Base-by-base conservation (phyloP, 2,888 invertebrate genomes). In the Drosophila tripunctata region DNA sequence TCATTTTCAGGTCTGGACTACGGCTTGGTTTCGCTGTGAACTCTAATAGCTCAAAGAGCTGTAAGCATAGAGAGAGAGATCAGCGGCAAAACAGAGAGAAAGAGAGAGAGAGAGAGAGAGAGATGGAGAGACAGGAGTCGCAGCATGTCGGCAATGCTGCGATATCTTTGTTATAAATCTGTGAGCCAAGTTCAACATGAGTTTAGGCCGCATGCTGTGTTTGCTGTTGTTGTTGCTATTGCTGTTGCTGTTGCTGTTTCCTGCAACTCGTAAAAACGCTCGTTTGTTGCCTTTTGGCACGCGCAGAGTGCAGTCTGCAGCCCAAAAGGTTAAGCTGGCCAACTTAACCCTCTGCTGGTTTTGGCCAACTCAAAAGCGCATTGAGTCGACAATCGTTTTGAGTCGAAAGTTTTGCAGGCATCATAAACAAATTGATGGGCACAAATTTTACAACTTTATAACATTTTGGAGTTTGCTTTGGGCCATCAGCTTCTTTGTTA, bases 141-240 rank as follows among this genome's bases (percentile, higher is more conserved):
- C 86, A 82, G 85, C 87, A 78, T 84, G 87, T 84, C 77, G 87
- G 80, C 84, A 67, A 75, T 61, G 68, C 77, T 52, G 80, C 83
- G 77, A 88, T 89, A 89, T 90, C 90, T 89, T 83, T 86, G 90
- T 89, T 90, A 89, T 89, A 89, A 89, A 89, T 89, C 89, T 90
- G 88, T 80, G 78, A 79, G 72, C 74, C 68, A 67, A 72, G 86
- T 76, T 82, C 87, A 75, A 87, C 88, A 80, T 87, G 77, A 27
- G 69, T 51, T 58, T 61, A 65, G 82, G 65, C 67, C 57, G 67
- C 83, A 72, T 87, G 83, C 83, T 83, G 83, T 33, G 87, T 73
- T 67, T 85, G 87, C 66, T 70, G 61, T 31, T 61, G 50, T 30
- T 30, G 50, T 36, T 51, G 43, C 6, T 50, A 52, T 24, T 54